phyloP scores from a whole-genome alignment of 1,140 invertebrate genomes.

The Diachasmimorpha longicaudata region DNA sequence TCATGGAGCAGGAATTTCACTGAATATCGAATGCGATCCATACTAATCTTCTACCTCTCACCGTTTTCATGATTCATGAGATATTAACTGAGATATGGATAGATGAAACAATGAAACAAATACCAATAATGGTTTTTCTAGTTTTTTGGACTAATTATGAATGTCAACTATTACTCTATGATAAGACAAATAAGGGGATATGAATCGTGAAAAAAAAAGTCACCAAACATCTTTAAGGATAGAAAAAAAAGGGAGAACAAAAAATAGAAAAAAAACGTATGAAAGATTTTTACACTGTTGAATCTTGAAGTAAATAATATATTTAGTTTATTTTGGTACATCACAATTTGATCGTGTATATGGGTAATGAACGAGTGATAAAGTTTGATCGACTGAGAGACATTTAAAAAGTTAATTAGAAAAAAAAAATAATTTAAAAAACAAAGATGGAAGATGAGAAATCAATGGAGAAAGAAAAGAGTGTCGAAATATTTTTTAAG shows the following conservation, averaged over 20 bases:
- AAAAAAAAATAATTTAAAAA: neutral
- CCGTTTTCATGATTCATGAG: too few relatives aligned
- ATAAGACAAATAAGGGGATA: neutral
- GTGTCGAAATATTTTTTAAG: constrained; percentile 60
- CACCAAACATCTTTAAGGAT: constrained; percentile 56
- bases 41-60: too few relatives aligned
- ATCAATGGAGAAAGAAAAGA: constrained; percentile 1
- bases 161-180: neutral
- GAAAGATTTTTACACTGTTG: constrained; percentile 63
- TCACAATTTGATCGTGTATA: constrained; percentile 53
- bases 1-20: too few relatives aligned
- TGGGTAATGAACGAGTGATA: constrained; percentile 36
- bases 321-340: constrained; percentile 65
- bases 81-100: neutral
- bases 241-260: neutral
- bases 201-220: constrained; percentile 59
- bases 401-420: constrained; percentile 8
- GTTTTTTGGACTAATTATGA: neutral
- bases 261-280: constrained; percentile 37
- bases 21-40: too few relatives aligned
- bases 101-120: neutral
- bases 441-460: neutral
- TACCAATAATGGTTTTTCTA: neutral
- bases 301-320: constrained; percentile 64
- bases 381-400: constrained; percentile 24